phyloP scores from a whole-genome alignment of 2,888 invertebrate species.

The Noctua janthina region DNA sequence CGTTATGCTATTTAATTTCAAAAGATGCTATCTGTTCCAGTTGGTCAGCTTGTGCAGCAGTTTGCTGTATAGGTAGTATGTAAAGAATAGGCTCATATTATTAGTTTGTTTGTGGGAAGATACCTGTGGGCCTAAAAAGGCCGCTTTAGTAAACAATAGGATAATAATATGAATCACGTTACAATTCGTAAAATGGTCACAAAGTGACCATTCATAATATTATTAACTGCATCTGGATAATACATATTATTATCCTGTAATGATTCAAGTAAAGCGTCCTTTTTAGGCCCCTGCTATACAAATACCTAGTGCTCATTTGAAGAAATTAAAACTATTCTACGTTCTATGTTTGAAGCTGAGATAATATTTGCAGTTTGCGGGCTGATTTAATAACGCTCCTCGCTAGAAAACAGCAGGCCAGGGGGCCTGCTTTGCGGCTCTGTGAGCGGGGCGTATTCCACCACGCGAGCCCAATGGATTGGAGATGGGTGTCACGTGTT shows the following conservation, averaged over 20 bases:
- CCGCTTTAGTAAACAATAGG: too few species aligned
- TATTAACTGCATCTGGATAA: too few species aligned
- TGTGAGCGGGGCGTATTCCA: not conserved
- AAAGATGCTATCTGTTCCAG: slow-evolving; percentile 49
- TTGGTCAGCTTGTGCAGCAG: slow-evolving; percentile 8
- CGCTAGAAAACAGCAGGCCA: not conserved
- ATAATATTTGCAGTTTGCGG: not conserved
- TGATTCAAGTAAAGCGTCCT: too few species aligned
- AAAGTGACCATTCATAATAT: too few species aligned
- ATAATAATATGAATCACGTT: too few species aligned
- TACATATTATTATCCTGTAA: too few species aligned
- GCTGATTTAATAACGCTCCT: not conserved
- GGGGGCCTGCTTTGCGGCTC: not conserved
- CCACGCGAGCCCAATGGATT: not conserved
- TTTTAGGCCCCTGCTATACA: too few species aligned
- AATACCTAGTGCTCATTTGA: not conserved
- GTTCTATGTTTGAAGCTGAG: not conserved
- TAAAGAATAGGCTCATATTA: slow-evolving; percentile 8
- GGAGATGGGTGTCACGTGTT: not conserved
- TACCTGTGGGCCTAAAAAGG: not conserved
- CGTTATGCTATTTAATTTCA: slow-evolving; percentile 50
- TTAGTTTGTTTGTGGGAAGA: not conserved
- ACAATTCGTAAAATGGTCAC: too few species aligned
- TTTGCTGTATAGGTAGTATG: not conserved
- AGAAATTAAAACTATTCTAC: not conserved